These are phyloP conservation scores for Amphipoea oculea DNA, from an alignment of 2,888 invertebrate species.

Conservation along the genomic window DNA sequence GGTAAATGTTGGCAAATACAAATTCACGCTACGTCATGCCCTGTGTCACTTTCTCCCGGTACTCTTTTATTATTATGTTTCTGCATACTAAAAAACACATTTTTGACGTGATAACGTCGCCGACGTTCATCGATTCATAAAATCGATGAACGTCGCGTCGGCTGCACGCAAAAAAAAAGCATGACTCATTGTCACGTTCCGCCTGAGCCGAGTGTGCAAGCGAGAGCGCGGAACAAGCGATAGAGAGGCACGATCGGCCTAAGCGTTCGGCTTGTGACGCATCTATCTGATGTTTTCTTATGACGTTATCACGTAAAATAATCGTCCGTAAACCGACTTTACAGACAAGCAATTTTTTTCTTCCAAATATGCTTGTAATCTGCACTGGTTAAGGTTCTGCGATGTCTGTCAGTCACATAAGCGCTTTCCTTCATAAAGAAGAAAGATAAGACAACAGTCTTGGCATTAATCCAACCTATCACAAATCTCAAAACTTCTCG, in stretches of 20 bases:
- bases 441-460: neutral
- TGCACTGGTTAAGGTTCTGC: neutral
- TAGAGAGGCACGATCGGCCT: no score
- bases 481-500: neutral
- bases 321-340: no score
- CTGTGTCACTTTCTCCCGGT: neutral
- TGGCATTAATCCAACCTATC: slow-evolving; percentile 5
- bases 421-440: neutral
- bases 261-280: no score
- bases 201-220: no score
- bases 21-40: neutral
- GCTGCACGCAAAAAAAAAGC: no score
- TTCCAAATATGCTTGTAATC: neutral
- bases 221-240: no score
- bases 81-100: neutral
- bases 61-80: neutral
- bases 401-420: neutral
- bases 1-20: neutral
- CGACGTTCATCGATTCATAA: no score
- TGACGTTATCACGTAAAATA: no score
- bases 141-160: no score
- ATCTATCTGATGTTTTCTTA: no score
- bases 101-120: no score
- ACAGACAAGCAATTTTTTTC: neutral
- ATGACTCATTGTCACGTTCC: no score